phyloP scores from a whole-genome alignment of 2,797 vertebrate genomes.

The Chaetodon trifasciatus region DNA sequence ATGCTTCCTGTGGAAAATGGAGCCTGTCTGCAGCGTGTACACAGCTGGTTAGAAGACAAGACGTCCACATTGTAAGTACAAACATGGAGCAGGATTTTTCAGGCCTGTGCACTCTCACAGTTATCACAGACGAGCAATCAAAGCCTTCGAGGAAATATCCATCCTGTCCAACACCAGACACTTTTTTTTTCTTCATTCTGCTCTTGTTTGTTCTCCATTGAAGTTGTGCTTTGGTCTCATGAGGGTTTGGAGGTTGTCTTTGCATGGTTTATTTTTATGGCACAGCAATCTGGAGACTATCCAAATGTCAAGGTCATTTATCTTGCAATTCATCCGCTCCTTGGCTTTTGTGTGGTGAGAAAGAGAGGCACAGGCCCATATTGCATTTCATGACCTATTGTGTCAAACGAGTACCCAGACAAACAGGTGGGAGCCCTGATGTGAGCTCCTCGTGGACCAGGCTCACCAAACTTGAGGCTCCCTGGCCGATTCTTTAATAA shows the following conservation, averaged over 20 bases:
- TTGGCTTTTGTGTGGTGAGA: slow-evolving; percentile 81
- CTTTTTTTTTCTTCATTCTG: slow-evolving; percentile 44
- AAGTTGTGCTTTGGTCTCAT: slow-evolving; percentile 72
- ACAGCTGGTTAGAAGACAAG: slow-evolving; percentile 81
- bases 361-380: slow-evolving; percentile 79
- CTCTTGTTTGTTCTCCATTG: slow-evolving; percentile 60
- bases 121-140: slow-evolving; percentile 78
- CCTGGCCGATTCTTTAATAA: slow-evolving; percentile 83
- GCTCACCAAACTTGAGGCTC: slow-evolving; percentile 83
- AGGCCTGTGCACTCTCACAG: slow-evolving; percentile 69
- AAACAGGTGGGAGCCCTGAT: slow-evolving; percentile 92
- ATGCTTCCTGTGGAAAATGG: slow-evolving; percentile 80
- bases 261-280: slow-evolving; percentile 83
- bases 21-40: slow-evolving; percentile 74
- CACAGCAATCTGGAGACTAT: slow-evolving; percentile 74
- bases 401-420: slow-evolving; percentile 84
- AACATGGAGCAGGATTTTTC: slow-evolving; percentile 72
- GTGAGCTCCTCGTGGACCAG: slow-evolving; percentile 84
- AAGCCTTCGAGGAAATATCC: slow-evolving; percentile 75
- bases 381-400: slow-evolving; percentile 88
- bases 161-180: slow-evolving; percentile 62
- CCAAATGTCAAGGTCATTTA: slow-evolving; percentile 84
- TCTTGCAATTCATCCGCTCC: slow-evolving; percentile 82
- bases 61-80: slow-evolving; percentile 78
- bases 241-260: slow-evolving; percentile 69